Evolutionary conservation across 2,797 vertebrate genomes (phyloP).

Genomic region (Manis javanica): DNA sequence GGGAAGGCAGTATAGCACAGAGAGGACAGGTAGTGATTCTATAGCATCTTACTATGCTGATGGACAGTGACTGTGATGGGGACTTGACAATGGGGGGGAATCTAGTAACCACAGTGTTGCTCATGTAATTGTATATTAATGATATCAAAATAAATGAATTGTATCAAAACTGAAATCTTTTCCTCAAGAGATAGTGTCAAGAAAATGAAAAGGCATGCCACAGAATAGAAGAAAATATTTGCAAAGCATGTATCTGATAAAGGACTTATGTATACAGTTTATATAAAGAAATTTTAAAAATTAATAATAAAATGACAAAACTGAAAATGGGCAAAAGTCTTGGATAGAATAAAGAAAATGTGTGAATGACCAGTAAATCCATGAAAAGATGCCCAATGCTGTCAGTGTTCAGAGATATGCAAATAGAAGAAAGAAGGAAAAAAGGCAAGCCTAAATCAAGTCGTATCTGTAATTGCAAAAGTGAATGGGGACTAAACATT

Average conservation of each 20-base stretch:
- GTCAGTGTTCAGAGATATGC: not conserved
- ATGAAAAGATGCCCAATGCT: not conserved
- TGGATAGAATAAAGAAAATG: not conserved
- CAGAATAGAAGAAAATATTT: not conserved
- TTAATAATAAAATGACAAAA: not conserved
- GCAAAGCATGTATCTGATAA: not conserved
- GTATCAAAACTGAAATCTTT: not conserved
- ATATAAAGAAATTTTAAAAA: not conserved
- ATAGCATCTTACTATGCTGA: too few species aligned
- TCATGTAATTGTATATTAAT: too few species aligned
- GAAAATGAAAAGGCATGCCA: not conserved
- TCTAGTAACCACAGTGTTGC: too few species aligned
- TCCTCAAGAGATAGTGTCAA: not conserved
- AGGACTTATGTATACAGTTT: not conserved
- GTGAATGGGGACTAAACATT: not conserved
- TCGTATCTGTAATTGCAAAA: not conserved
- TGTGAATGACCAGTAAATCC: not conserved
- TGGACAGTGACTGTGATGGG: too few species aligned
- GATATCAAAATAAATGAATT: not conserved
- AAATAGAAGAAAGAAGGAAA: not conserved
- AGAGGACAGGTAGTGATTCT: too few species aligned
- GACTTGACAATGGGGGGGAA: too few species aligned
- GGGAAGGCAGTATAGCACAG: too few species aligned
- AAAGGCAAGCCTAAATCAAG: not conserved
- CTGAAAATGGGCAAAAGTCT: not conserved